A percentile compares a stretch with the other conserved stretches of the same genome.
Conservation (phyloP, 2,113 vertebrate genomes). For the Malurus alboscapulatus region DNA sequence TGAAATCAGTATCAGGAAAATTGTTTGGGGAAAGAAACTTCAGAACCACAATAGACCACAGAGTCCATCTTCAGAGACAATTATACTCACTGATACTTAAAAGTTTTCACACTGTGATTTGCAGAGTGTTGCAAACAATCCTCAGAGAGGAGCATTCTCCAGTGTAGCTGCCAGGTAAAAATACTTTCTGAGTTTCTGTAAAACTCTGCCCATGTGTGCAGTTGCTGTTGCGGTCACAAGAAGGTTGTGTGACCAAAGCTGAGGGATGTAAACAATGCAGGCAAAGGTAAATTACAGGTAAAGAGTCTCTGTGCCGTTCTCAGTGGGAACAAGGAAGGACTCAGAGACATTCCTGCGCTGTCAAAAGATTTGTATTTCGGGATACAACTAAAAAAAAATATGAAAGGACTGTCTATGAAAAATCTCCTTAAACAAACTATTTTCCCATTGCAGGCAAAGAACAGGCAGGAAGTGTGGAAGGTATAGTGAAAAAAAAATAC, state of each 20-base stretch:
- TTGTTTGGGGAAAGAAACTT: not conserved
- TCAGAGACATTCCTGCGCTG: not conserved
- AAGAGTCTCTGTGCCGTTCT: not conserved
- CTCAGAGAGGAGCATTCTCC: not conserved
- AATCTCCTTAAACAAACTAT: not conserved
- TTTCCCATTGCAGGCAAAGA: not conserved
- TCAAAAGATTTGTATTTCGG: not conserved
- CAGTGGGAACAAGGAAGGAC: not conserved
- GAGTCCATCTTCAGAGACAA: not conserved
- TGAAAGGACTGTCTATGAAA: not conserved
- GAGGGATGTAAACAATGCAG: not conserved
- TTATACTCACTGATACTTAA: not conserved
- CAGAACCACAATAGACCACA: not conserved
- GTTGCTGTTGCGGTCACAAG: not conserved
- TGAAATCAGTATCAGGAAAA: not conserved
- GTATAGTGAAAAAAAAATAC: not conserved
- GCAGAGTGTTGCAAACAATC: not conserved
- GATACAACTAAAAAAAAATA: not conserved
- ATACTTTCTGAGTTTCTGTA: not conserved
- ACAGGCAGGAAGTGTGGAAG: not conserved
- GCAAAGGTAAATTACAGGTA: not conserved
- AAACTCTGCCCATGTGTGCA: not conserved
- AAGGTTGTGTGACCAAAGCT: not conserved
- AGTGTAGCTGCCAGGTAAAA: not conserved
- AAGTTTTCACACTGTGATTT: not conserved